Conservation (phyloP, 2,888 invertebrate genomes). For the Eledona agricola region DNA sequence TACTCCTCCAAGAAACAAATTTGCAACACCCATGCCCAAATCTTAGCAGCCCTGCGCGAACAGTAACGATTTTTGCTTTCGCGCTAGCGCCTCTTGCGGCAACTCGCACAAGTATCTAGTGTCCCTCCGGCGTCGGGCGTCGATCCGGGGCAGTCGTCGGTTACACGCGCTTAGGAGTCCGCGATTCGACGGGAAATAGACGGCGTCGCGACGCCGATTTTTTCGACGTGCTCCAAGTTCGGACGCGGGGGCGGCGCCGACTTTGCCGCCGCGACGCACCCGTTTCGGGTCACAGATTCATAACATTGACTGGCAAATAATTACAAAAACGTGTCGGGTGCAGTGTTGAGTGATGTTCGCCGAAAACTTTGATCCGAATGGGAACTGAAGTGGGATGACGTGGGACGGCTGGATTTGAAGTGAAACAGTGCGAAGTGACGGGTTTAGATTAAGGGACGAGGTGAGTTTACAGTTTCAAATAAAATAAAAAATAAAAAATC, state of each 20-base stretch:
- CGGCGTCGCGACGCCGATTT: constrained; percentile 12
- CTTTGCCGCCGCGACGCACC: no score
- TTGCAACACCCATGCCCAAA: constrained; percentile 36
- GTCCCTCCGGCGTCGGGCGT: constrained; percentile 60
- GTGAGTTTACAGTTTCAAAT: constrained; percentile 1
- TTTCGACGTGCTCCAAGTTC: no score
- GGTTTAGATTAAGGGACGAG: constrained; percentile 2
- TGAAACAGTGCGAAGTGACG: constrained; percentile 20
- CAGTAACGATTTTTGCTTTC: constrained; percentile 61
- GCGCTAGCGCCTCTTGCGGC: constrained; percentile 53
- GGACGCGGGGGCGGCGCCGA: no score
- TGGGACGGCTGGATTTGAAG: constrained; percentile 9
- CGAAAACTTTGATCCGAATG: constrained; percentile 5
- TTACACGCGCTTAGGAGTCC: constrained; percentile 56
- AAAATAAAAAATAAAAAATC: constrained; percentile 7
- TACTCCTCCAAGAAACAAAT: constrained; percentile 31
- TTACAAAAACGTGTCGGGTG: no score
- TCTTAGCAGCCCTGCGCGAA: constrained; percentile 57
- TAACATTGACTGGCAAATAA: no score
- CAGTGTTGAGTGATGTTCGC: constrained; percentile 11
- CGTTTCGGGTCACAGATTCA: no score
- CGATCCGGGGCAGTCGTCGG: constrained; percentile 58
- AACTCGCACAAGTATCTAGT: constrained; percentile 54
- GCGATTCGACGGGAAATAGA: constrained; percentile 44
- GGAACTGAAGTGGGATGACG: constrained; percentile 13